A percentile compares a stretch with the other conserved stretches of the same genome.
phyloP scores from a whole-genome alignment of 2,888 invertebrate genomes.

The Hypercompe scribonia region DNA sequence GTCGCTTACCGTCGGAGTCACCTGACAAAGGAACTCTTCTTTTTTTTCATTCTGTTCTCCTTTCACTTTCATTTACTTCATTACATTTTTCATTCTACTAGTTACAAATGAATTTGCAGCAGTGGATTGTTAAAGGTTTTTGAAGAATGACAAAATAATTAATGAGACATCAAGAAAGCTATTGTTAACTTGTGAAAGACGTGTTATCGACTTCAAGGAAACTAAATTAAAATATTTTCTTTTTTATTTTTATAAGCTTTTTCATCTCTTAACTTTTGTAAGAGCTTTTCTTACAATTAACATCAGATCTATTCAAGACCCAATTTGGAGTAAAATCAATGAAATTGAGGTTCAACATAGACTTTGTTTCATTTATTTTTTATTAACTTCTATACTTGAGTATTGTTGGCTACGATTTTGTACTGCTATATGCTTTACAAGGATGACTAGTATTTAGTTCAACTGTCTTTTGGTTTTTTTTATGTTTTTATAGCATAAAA shows the following conservation, averaged over 20 bases:
- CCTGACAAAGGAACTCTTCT: no score
- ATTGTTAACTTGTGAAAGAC: neutral
- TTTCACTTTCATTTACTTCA: neutral
- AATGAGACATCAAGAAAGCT: neutral
- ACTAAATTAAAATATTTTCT: neutral
- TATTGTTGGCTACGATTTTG: neutral
- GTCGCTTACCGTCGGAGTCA: no score
- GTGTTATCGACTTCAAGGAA: neutral
- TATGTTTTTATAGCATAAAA: neutral
- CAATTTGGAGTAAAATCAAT: neutral
- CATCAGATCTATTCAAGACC: neutral
- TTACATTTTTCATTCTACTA: neutral
- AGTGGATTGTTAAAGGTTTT: no score
- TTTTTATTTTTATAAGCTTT: neutral
- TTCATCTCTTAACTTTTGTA: neutral
- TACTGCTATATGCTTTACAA: neutral
- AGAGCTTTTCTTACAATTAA: neutral
- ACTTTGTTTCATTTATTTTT: neutral
- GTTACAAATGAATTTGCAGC: no score
- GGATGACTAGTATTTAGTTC: neutral
- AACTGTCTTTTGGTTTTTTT: neutral
- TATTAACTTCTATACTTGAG: neutral
- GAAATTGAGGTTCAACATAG: neutral
- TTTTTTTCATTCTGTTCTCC: neutral
- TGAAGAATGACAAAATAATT: neutral